Conservation (phyloP, 2,888 invertebrate genomes). For the Lathronympha strigana region DNA sequence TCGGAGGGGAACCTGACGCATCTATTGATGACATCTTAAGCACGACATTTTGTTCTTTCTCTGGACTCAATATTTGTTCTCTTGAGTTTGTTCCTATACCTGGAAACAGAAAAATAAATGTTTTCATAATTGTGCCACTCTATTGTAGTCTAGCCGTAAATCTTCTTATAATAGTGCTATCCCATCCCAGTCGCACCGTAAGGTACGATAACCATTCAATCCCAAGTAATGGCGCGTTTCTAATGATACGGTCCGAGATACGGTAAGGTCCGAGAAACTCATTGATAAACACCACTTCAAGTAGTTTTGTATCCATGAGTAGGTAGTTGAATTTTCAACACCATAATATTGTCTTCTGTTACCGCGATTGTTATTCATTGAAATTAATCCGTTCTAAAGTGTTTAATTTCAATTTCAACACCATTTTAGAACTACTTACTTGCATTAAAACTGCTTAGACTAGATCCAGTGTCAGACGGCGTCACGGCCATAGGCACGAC, state of each 20-base stretch:
- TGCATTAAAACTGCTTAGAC: conserved; percentile 89
- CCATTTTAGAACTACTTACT: conserved; percentile 65
- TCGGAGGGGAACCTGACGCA: conserved; percentile 78
- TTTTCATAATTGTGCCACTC: background rate
- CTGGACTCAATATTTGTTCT: conserved; percentile 70
- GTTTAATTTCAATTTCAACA: too few species aligned
- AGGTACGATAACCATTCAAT: too few species aligned
- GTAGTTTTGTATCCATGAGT: too few species aligned
- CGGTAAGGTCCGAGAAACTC: too few species aligned
- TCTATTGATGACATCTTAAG: conserved; percentile 90
- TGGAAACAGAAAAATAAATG: conserved; percentile 48
- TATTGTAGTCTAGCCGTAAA: background rate
- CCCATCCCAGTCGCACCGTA: too few species aligned
- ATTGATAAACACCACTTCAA: too few species aligned
- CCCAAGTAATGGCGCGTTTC: too few species aligned
- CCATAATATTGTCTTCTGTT: too few species aligned
- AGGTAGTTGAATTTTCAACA: too few species aligned
- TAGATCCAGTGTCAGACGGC: conserved; percentile 88
- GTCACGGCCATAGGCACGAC: conserved; percentile 80
- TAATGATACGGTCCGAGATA: too few species aligned
- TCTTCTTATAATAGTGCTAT: background rate
- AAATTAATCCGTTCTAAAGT: too few species aligned
- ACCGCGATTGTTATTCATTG: too few species aligned
- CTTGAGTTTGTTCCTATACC: conserved; percentile 73
- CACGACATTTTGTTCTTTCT: conserved; percentile 87